phyloP scores from a whole-genome alignment of 1,140 invertebrate genomes.

The Lucilia sericata region DNA sequence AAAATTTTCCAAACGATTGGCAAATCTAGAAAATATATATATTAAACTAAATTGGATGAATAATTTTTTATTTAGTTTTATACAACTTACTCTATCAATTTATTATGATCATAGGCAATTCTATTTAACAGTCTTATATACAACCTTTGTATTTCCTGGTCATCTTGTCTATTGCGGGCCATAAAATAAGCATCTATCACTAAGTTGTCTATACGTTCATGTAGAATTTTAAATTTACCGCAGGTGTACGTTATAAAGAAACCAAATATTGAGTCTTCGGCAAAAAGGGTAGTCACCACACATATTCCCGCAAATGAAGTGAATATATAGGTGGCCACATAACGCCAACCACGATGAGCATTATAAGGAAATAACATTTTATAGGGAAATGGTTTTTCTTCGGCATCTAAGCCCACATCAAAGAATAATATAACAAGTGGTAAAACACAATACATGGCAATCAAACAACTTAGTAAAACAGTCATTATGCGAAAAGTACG shows the following conservation, averaged over 20 bases:
- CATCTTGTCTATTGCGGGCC: not conserved
- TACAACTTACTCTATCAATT: constrained; percentile 55
- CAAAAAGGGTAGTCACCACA: constrained; percentile 66
- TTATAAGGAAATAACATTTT: constrained; percentile 64
- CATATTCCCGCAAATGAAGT: constrained; percentile 64
- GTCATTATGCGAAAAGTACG: constrained; percentile 60
- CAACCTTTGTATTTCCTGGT: constrained; percentile 7
- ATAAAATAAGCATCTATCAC: constrained; percentile 42
- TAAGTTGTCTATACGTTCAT: constrained; percentile 54
- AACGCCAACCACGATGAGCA: constrained; percentile 55
- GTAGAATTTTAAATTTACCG: constrained; percentile 60
- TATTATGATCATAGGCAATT: constrained; percentile 56
- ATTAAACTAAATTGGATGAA: too few species aligned
- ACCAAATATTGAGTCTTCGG: constrained; percentile 63
- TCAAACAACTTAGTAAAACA: constrained; percentile 55
- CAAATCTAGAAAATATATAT: constrained; percentile 53
- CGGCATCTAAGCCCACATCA: constrained; percentile 44
- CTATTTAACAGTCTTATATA: constrained; percentile 46
- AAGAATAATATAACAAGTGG: constrained; percentile 59
- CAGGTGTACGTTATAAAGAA: constrained; percentile 65
- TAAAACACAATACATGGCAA: constrained; percentile 62
- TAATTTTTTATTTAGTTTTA: not conserved
- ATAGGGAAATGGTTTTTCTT: constrained; percentile 63
- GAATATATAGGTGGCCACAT: constrained; percentile 60
- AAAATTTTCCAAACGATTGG: constrained; percentile 57